Percentiles rank a stretch among this genome's conserved stretches.
Conservation (phyloP, 2,797 vertebrate species). For the Ctenosaura bakeri region DNA sequence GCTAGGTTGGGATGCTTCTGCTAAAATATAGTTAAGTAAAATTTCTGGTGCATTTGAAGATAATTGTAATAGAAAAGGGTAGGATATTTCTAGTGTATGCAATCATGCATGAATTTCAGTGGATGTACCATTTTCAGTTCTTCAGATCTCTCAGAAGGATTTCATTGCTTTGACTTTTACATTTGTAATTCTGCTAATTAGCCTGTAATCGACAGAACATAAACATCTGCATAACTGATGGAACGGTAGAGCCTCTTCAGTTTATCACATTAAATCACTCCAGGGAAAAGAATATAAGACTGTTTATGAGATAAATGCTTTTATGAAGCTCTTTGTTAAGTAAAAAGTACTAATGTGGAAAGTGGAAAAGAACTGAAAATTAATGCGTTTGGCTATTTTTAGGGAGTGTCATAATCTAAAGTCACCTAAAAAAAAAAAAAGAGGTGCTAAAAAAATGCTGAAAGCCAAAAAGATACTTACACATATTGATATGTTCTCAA, state of each 20-base stretch:
- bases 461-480: background rate
- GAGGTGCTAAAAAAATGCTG: background rate
- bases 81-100: background rate
- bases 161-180: slow-evolving; percentile 3
- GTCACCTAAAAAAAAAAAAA: too few relatives aligned
- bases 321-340: slow-evolving; percentile 6
- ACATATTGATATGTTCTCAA: background rate
- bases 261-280: slow-evolving; percentile 28
- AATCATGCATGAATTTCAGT: slow-evolving; percentile 31
- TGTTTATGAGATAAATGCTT: background rate
- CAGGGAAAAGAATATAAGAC: background rate
- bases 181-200: slow-evolving; percentile 29
- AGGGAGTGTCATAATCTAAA: too few relatives aligned
- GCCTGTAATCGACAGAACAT: slow-evolving; percentile 16
- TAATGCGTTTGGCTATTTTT: slow-evolving; percentile 21
- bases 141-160: background rate
- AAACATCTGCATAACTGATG: slow-evolving; percentile 18
- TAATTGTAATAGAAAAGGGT: background rate
- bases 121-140: slow-evolving; percentile 38
- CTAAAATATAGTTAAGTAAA: background rate
- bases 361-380: slow-evolving; percentile 4
- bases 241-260: background rate
- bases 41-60: background rate
- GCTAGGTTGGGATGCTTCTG: background rate
- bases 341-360: background rate